These are phyloP conservation scores for Argyresthia albistria DNA, from an alignment of 2,888 invertebrate species.

Conservation along the genomic window DNA sequence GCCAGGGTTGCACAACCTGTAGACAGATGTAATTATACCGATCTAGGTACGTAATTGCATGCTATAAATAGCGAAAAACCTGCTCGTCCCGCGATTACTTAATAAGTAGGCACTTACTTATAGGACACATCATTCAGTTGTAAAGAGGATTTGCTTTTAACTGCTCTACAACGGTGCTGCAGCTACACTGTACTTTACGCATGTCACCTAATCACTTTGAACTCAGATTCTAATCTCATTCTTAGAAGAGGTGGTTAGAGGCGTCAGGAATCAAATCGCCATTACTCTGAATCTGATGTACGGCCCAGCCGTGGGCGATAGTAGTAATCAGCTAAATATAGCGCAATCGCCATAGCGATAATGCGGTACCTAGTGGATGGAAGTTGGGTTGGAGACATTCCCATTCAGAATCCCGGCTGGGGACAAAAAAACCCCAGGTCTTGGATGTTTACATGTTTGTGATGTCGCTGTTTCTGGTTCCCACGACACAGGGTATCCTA, in stretches of 20 bases:
- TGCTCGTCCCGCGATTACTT: constrained; percentile 1
- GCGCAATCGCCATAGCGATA: not conserved
- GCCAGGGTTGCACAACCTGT: constrained; percentile 6
- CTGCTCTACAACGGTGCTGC: not conserved
- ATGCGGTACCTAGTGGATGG: too few species aligned
- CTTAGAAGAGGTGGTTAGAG: too few species aligned
- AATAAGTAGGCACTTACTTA: not conserved
- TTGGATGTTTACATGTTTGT: too few species aligned
- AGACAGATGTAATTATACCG: constrained; percentile 13
- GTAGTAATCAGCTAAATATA: not conserved
- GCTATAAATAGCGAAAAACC: constrained; percentile 7
- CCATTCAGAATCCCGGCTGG: too few species aligned
- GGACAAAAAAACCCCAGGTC: too few species aligned
- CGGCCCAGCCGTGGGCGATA: constrained; percentile 1
- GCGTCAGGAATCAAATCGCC: not conserved
- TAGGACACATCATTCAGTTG: not conserved
- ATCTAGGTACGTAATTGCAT: constrained; percentile 3
- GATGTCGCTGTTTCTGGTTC: too few species aligned
- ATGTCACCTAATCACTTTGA: too few species aligned
- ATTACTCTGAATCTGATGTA: not conserved
- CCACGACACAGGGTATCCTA: too few species aligned
- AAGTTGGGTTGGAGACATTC: too few species aligned
- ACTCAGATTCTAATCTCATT: too few species aligned
- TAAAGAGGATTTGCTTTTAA: not conserved
- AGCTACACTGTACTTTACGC: too few species aligned